Conservation (phyloP, 2,888 invertebrate genomes). For the Exocentrus adspersus region DNA sequence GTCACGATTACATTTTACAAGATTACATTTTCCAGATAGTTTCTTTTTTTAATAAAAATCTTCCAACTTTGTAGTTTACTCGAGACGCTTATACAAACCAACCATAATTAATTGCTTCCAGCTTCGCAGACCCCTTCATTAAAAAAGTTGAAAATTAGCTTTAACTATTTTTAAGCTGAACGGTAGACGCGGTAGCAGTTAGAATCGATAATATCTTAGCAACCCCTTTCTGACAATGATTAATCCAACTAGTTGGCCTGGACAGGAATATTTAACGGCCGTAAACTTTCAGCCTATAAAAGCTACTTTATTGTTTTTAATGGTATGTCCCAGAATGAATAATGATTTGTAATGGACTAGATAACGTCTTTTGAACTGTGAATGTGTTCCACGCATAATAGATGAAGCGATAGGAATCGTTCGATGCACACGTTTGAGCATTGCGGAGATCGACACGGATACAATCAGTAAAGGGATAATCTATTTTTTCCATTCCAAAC, state of each 20-base stretch:
- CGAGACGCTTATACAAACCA: neutral
- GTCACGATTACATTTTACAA: too few species aligned
- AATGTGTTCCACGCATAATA: neutral
- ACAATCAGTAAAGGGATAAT: too few species aligned
- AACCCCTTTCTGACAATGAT: constrained; percentile 27
- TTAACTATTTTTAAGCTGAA: constrained; percentile 5
- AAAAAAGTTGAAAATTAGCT: neutral
- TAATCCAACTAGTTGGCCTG: constrained; percentile 21
- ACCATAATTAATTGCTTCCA: neutral
- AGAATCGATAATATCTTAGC: constrained; percentile 23
- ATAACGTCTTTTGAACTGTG: constrained; percentile 1
- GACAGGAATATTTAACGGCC: constrained; percentile 23
- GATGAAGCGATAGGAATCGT: neutral
- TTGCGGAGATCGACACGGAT: neutral
- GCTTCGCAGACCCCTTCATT: neutral
- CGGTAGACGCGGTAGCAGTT: constrained; percentile 10
- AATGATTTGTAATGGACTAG: constrained; percentile 6
- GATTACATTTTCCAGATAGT: too few species aligned
- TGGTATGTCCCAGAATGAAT: constrained; percentile 13
- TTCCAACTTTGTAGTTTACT: too few species aligned
- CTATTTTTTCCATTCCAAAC: too few species aligned
- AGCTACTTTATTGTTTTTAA: constrained; percentile 23
- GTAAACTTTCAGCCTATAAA: constrained; percentile 14
- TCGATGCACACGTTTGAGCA: neutral
- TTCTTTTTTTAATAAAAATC: too few species aligned